Evolutionary conservation across 1,140 invertebrate genomes (phyloP), one percentile per base, ranked within the genome.

Genomic region (Aphelinus certus): DNA sequence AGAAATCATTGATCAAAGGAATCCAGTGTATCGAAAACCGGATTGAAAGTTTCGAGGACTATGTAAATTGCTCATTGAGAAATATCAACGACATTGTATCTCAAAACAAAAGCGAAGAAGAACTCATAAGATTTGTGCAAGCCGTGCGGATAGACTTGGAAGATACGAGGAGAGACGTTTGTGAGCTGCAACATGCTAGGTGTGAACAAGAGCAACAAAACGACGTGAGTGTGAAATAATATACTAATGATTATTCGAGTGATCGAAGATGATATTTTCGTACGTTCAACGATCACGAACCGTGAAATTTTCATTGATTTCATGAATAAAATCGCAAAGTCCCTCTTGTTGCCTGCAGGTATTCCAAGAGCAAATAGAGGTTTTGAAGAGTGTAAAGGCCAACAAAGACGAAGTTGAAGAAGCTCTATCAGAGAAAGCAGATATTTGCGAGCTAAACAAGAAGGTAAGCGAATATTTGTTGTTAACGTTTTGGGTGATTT

Each of bases 391-490:
- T 1, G 66, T 82, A 0, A 92, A 94, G 85, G 89, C 92, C 42
- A 90, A 94, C 77, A 90, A 91, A 72, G 90, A 91, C 78, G 92
- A 92, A 78, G 85, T 94, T 76, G 90, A 92, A 63, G 91, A 93
- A 66, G 89, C 91, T 1, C 85, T 94, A 74, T 91, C 92, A 0
- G 91, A 92, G 43, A 94, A 94, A 84, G 93, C 92, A 0, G 93
- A 94, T 80, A 85, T 91, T 60, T 87, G 88, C 1, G 85, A 90
- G 71, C 84, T 94, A 61, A 90, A 92, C 45, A 88, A 90, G 2
- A 94, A 94, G 79, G 84, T 84, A 61, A 7, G 61, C 7, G 57
- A 71, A 61, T n/a, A 57, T 58, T 72, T 60, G 1, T 57, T 48
- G 1, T 9, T 46, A 26, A 45, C 7, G 60, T 67, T 48, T 43